Evolutionary conservation across 2,113 vertebrate genomes (phyloP), one percentile per base, ranked within the genome.

Genomic region (Chrysochloris asiatica): DNA sequence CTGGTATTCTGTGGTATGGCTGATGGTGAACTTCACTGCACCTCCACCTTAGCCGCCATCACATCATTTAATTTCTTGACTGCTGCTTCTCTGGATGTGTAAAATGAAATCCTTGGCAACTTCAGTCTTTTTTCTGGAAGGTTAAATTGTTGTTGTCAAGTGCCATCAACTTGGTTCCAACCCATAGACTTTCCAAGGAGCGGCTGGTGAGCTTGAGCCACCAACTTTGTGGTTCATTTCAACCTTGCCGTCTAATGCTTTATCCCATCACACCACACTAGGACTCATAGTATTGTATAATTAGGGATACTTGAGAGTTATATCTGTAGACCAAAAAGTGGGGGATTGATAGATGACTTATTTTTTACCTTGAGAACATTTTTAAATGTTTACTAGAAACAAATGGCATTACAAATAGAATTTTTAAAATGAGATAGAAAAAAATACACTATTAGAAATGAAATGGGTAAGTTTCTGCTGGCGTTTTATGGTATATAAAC

Each of bases 341-440:
- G 38, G 63, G 1, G 6, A 38, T 84, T 79, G 36, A 0, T 24
- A 84, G 63, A 33, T 76, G 63, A 78, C 38, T 41, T 77, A 81
- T 67, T 73, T 87, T 87, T 81, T 82, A 89, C 47, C 75, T 83
- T 78, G 71, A 88, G 67, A 89, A 94, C 82, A 19, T 79, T 77
- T 45, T 52, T 50, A 88, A 93, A 69, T 85, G 61, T 83, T 69
- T 93, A 5, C 63, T n/a, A 38, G 69, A 82, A 96, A 73, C 54
- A 73, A 90, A 90, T 92, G 88, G 43, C 61, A 82, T 79, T 93
- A 75, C n/a, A 30, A 56, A 76, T 43, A 59, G 41, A 36, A 71
- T 90, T 88, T 89, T 91, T 41, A 33, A 48, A 92, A 79, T 79
- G 19, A 71, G 9, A 17, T 30, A 88, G 48, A 79, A 54, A 86